Conservation (phyloP, 2,113 vertebrate genomes). For the Hippocampus guttulatus region DNA sequence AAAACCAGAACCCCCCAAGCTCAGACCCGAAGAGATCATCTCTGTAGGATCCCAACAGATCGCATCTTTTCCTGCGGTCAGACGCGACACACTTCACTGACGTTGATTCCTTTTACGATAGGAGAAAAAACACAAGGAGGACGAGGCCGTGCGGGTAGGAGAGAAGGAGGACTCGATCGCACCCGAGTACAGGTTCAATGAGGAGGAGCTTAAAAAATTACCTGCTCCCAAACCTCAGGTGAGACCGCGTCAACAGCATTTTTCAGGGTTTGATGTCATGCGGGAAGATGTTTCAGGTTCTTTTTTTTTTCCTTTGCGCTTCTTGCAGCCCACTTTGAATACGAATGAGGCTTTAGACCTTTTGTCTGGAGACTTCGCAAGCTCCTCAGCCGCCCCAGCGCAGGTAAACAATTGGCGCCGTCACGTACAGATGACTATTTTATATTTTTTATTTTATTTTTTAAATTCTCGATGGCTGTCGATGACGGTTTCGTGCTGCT, state of each 20-base stretch:
- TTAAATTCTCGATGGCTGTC: too few relatives aligned
- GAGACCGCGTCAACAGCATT: neutral
- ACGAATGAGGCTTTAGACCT: slow-evolving; percentile 63
- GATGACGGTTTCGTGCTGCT: too few relatives aligned
- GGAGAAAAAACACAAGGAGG: slow-evolving; percentile 50
- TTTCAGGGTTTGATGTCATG: neutral
- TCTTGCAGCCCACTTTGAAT: slow-evolving; percentile 57
- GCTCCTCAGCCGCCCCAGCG: slow-evolving; percentile 32
- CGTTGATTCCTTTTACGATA: slow-evolving; percentile 8
- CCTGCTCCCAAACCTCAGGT: slow-evolving; percentile 63
- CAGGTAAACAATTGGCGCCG: slow-evolving; percentile 24
- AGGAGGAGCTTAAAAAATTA: slow-evolving; percentile 42
- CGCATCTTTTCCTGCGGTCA: neutral
- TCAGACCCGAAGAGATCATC: slow-evolving; percentile 59
- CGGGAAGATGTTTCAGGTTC: neutral
- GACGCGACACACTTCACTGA: too few relatives aligned
- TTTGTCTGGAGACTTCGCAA: slow-evolving; percentile 58
- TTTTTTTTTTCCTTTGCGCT: neutral
- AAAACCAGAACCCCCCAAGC: slow-evolving; percentile 49
- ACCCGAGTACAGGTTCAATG: slow-evolving; percentile 60
- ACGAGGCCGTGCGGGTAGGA: slow-evolving; percentile 65
- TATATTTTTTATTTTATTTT: neutral
- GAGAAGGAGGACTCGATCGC: slow-evolving; percentile 62
- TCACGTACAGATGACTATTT: neutral
- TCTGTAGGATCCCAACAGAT: slow-evolving; percentile 31